Base-by-base conservation (phyloP, 1,140 invertebrate genomes). In the Macrostomum lignano region DNA sequence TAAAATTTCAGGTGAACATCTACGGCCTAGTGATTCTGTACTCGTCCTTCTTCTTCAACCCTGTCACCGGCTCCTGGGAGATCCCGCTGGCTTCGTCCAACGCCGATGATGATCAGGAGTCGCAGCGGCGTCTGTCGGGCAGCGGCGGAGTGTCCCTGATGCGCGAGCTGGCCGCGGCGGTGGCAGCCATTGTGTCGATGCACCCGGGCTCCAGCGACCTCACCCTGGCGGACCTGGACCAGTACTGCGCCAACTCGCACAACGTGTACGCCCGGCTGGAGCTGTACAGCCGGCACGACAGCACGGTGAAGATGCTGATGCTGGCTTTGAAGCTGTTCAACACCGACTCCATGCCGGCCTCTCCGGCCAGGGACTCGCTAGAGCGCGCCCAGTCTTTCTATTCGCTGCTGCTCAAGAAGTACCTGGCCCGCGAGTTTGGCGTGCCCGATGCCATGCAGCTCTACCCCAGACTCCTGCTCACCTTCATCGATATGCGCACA, bases 401-500 rank as follows among this genome's bases (percentile, higher is more conserved):
- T 41, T 51, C 61, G 3, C 32, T 52, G n/a, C 42, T 64, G 3
- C 44, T 65, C 19, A 44, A 53, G 33, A 48, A 49, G 13, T 65
- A 65, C 42, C 48, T 64, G 41, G 19, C 38, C 43, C 19, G 36
- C 46, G 11, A 53, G 55, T 13, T 36, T 46, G 15, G n/a, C n/a
- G n/a, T n/a, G n/a, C n/a, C n/a, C n/a, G n/a, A n/a, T n/a, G n/a
- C n/a, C n/a, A n/a, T n/a, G n/a, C n/a, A n/a, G n/a, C 39, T 44
- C 21, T 39, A 63, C 31, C 65, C 63, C 10, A 60, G 62, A 40
- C 46, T 64, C 26, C 46, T 63, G n/a, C 54, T 62, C 41, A 62
- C 60, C 40, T 43, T 64, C 21, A 52, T 56, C 9, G 63, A 65
- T 45, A 52, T 65, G 35, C 50, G 62, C 15, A 61, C 65, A 42